Evolutionary conservation across 2,113 vertebrate species (phyloP).

Genomic region (Buteo buteo): DNA sequence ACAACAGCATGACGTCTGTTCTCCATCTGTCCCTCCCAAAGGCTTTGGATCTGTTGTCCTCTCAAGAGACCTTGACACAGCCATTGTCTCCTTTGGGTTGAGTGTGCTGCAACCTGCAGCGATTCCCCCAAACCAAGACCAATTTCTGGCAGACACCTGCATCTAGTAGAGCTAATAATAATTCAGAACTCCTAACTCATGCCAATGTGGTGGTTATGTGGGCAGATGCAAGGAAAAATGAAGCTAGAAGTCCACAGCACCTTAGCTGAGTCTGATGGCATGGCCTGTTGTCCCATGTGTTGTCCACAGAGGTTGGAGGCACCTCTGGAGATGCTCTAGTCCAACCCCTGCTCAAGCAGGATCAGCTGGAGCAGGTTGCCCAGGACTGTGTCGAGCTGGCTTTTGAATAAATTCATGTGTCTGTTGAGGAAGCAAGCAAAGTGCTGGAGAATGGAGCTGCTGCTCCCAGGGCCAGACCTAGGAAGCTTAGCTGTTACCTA

Average conservation of each 20-base stretch:
- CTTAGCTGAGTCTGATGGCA: not conserved
- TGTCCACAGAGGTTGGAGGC: not conserved
- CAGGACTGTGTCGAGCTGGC: not conserved
- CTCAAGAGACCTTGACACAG: not conserved
- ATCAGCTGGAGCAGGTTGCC: not conserved
- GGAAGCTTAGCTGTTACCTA: not conserved
- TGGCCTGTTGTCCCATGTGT: not conserved
- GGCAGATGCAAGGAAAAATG: not conserved
- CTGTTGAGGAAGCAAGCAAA: not conserved
- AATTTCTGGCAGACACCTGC: not conserved
- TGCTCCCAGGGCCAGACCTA: not conserved
- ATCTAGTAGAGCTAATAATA: not conserved
- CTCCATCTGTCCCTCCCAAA: not conserved
- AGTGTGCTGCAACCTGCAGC: no score
- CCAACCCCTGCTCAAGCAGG: not conserved
- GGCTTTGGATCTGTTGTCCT: not conserved
- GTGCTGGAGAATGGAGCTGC: not conserved
- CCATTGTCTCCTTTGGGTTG: not conserved
- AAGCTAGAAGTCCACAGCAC: not conserved
- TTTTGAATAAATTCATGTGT: not conserved
- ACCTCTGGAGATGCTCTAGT: not conserved
- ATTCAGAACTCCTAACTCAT: not conserved
- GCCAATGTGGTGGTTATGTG: not conserved
- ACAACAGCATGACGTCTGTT: accelerated
- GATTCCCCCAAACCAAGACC: not conserved